phyloP scores from a whole-genome alignment of 2,113 vertebrate species.

The Gavia stellata region DNA sequence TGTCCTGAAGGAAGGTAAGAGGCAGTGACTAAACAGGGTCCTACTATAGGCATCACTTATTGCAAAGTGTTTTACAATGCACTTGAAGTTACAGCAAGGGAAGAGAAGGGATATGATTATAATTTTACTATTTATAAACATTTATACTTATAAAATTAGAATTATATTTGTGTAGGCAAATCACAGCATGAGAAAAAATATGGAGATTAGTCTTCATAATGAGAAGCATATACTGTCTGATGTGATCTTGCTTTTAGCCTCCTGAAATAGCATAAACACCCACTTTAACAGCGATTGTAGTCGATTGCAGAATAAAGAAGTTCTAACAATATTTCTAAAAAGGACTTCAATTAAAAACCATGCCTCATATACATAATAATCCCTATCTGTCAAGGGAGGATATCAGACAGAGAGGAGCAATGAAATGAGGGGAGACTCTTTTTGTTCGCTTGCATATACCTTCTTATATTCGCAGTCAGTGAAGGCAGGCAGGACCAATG shows the following conservation, averaged over 20 bases:
- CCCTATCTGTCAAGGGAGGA: neutral
- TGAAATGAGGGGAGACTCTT: neutral
- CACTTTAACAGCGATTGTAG: neutral
- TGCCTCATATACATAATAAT: neutral
- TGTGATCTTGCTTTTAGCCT: neutral
- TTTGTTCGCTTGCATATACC: neutral
- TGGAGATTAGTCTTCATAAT: neutral
- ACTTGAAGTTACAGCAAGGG: neutral
- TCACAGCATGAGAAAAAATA: neutral
- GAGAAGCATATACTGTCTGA: neutral
- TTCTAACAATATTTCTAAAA: neutral
- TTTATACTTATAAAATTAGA: neutral
- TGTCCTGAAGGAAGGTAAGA: neutral
- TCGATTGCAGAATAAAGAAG: neutral
- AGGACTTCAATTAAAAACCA: neutral
- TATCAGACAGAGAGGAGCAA: neutral
- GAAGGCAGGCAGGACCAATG: neutral
- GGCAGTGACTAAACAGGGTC: neutral
- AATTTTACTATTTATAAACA: neutral
- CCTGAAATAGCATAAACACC: neutral
- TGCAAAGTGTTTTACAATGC: neutral
- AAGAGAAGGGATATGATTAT: neutral
- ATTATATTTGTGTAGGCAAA: neutral
- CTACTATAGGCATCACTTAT: neutral
- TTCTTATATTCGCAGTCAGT: neutral